Percentiles rank a stretch among this genome's conserved stretches.
phyloP scores from a whole-genome alignment of 2,888 invertebrate genomes.

The Cyrtodaria siliqua region DNA sequence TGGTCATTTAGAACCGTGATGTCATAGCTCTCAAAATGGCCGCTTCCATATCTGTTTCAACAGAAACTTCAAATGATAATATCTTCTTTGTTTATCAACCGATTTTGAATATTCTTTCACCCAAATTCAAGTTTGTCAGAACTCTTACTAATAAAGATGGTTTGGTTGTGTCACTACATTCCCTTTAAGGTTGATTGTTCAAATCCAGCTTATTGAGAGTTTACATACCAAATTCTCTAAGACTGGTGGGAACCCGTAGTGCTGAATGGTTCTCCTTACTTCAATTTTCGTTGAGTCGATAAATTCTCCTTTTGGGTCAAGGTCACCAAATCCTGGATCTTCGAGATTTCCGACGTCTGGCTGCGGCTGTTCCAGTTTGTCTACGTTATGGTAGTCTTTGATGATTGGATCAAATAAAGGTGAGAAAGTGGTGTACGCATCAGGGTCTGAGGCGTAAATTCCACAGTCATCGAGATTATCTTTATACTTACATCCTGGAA shows the following conservation, averaged over 20 bases:
- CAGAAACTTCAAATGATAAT: too few species aligned
- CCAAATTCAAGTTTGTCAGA: too few species aligned
- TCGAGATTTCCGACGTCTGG: slow-evolving; percentile 95
- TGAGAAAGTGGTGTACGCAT: slow-evolving; percentile 76
- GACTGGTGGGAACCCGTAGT: slow-evolving; percentile 88
- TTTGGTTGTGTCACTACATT: too few species aligned
- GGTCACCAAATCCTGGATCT: slow-evolving; percentile 91
- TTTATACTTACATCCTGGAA: slow-evolving; percentile 95
- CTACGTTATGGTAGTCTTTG: slow-evolving; percentile 86
- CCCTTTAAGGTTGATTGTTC: too few species aligned
- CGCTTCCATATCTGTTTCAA: too few species aligned
- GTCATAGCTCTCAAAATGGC: too few species aligned
- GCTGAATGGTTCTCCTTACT: slow-evolving; percentile 80
- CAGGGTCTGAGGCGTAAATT: slow-evolving; percentile 78
- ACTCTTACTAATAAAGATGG: too few species aligned
- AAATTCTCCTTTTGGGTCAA: slow-evolving; percentile 93
- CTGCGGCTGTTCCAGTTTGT: slow-evolving; percentile 91
- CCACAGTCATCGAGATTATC: slow-evolving; percentile 95
- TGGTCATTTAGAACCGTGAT: too few species aligned
- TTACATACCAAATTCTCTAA: slow-evolving; percentile 90
- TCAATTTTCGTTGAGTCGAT: slow-evolving; percentile 88
- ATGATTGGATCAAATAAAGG: slow-evolving; percentile 77
- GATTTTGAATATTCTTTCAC: too few species aligned
- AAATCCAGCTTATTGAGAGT: neutral
- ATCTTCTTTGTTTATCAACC: too few species aligned